Percentiles rank a stretch among this genome's conserved stretches.
Conservation (phyloP, 2,888 invertebrate species). For the Stenchaetothrips biformis region DNA sequence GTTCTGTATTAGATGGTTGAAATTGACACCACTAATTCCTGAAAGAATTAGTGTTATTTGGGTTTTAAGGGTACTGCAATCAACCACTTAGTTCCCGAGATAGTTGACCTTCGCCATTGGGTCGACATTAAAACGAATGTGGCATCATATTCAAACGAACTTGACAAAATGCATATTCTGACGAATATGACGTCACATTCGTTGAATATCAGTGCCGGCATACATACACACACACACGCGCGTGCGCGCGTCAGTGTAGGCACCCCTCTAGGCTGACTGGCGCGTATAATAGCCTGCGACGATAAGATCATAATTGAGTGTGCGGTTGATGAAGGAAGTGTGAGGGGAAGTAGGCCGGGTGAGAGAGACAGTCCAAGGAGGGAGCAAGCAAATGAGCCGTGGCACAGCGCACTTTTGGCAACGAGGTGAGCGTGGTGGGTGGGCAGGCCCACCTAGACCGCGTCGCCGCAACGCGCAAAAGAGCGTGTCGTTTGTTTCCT, state of each 20-base stretch:
- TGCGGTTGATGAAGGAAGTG: constrained; percentile 24
- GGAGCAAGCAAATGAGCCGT: background rate
- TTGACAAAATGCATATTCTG: too few relatives aligned
- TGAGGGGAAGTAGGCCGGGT: constrained; percentile 13
- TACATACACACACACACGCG: too few relatives aligned
- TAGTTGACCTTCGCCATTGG: too few relatives aligned
- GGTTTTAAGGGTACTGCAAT: too few relatives aligned
- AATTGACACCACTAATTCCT: too few relatives aligned
- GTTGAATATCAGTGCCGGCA: too few relatives aligned
- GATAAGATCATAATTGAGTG: constrained; percentile 25
- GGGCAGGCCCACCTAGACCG: background rate
- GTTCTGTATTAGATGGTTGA: too few relatives aligned
- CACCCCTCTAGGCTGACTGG: constrained; percentile 12
- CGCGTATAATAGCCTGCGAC: constrained; percentile 22
- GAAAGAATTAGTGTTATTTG: too few relatives aligned
- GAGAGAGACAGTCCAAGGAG: background rate
- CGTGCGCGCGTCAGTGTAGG: background rate
- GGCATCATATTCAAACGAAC: too few relatives aligned
- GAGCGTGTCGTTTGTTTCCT: background rate
- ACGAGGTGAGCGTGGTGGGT: background rate
- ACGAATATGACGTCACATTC: too few relatives aligned
- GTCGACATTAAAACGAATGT: too few relatives aligned
- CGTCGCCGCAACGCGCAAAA: background rate
- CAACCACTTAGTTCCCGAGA: too few relatives aligned
- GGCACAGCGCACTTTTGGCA: background rate